Evolutionary conservation across 2,888 invertebrate genomes (phyloP).

Genomic region (Matsumyia berberina): DNA sequence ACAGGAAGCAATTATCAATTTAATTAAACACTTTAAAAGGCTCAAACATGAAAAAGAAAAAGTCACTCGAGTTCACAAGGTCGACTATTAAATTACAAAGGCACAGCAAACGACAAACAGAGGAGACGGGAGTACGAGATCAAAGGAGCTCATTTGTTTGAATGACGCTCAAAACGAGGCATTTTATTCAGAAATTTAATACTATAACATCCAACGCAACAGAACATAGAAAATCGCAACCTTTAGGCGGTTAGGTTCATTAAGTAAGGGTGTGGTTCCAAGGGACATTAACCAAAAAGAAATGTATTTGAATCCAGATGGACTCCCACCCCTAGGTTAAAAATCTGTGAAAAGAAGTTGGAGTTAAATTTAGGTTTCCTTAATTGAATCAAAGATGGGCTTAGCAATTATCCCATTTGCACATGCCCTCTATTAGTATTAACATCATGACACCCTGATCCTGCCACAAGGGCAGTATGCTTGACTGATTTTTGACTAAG

Average conservation of each 20-base stretch:
- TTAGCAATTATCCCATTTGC: conserved; percentile 25
- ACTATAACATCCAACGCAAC: background rate
- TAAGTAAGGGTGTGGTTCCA: conserved; percentile 8
- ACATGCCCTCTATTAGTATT: background rate
- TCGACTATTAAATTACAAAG: conserved; percentile 26
- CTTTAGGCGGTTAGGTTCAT: conserved; percentile 17
- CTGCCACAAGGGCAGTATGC: background rate
- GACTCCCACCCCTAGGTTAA: background rate
- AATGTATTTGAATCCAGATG: background rate
- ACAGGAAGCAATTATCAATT: conserved; percentile 20
- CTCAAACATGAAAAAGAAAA: conserved; percentile 7
- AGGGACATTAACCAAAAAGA: background rate
- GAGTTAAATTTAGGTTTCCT: background rate
- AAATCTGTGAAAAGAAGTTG: conserved; percentile 10
- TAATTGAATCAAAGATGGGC: conserved; percentile 3
- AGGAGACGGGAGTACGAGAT: background rate
- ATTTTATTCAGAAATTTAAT: conserved; percentile 12
- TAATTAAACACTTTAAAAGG: conserved; percentile 15
- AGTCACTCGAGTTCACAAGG: conserved; percentile 10
- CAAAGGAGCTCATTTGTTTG: conserved; percentile 25
- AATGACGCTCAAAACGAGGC: conserved; percentile 3
- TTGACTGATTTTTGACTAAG: conserved; percentile 26
- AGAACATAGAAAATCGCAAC: background rate
- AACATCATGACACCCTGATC: conserved; percentile 23
- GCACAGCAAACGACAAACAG: conserved; percentile 18